Base-by-base conservation (phyloP, 2,797 vertebrate species). In the Argyrosomus regius region DNA sequence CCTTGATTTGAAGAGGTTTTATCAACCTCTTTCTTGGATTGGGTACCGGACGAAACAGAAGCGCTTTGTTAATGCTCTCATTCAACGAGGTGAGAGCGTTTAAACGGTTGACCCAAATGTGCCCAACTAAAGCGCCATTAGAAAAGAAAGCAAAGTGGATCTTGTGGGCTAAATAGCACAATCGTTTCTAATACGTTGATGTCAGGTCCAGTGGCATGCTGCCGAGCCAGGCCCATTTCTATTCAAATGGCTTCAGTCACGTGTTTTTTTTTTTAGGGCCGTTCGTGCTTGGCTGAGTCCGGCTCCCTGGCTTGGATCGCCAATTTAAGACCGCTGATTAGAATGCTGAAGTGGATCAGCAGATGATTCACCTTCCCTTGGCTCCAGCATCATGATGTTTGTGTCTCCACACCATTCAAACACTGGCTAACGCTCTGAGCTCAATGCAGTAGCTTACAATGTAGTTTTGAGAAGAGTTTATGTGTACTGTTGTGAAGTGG, bases 31-130 rank as follows among this genome's bases (percentile, higher is more conserved):
- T 45, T 52, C 20, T 77, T 52, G 46, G 41, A 72, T 60, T 50
- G 61, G 31, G 14, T 63, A 64, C 28, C 26, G 35, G 60, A 79
- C 66, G 57, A 82, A 87, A 88, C 76, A 88, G 72, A 83, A 54
- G 81, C 16, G 41, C 77, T 90, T 90, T 89, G 84, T 90, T 81
- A 68, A 72, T 50, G 14, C 31, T 0, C 75, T 76, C 85, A 87
- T 89, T 93, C 76, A 87, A 1, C 8, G 64, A 81, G 63, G 70
- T 87, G 80, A 89, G 81, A 84, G 87, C 72, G 13, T 70, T 88
- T 83, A 89, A 91, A 84, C 70, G 72, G 75, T 65, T 92, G 91
- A 93, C 89, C 91, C 80, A 92, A 90, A 91, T 93, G 78, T 73
- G 87, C 81, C 84, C 70, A 68, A 74, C 87, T 45, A 76, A 88